Conservation (phyloP, 2,113 vertebrate species). For the Bos taurus region ARS-UCD2.0 NC_037352.1:13981001-13981500, state of each 20-base stretch:
- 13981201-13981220: background rate
- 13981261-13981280: background rate
- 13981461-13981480: background rate
- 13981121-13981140: background rate
- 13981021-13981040: background rate
- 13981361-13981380: background rate
- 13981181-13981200: background rate
- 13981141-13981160: background rate
- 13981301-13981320: slow-evolving; percentile 3
- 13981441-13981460: background rate
- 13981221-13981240: background rate
- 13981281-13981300: background rate
- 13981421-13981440: slow-evolving; percentile 72
- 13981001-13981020: background rate
- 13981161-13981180: background rate
- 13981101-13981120: background rate
- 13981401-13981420: background rate
- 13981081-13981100: background rate
- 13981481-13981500: background rate
- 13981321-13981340: background rate
- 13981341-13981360: background rate
- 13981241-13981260: background rate
- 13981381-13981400: background rate
- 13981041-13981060: background rate
- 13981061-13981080: background rate